Evolutionary conservation across 2,797 vertebrate genomes (phyloP).

Genomic region (Phalloptychus januarius): DNA sequence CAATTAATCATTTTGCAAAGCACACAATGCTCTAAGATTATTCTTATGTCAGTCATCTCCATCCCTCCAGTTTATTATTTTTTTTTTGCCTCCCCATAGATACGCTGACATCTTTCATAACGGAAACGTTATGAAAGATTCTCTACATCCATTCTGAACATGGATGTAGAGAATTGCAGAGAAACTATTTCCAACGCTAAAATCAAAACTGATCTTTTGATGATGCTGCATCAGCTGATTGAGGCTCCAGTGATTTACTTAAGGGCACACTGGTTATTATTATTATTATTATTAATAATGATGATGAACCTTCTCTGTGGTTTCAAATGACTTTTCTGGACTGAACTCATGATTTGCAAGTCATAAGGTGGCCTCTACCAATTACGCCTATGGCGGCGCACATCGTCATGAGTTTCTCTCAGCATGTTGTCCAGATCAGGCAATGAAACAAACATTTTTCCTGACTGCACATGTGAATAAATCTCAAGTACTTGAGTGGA

Average conservation of each 20-base stretch:
- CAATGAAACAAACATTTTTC: background rate
- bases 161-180: background rate
- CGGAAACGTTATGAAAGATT: background rate
- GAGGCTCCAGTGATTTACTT: conserved; percentile 5
- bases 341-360: conserved; percentile 10
- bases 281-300: too few species aligned
- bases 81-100: background rate
- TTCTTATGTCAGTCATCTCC: background rate
- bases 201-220: background rate
- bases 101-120: background rate
- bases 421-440: background rate
- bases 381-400: conserved; percentile 12
- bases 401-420: conserved; percentile 18
- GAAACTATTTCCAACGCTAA: background rate
- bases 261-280: background rate
- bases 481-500: background rate
- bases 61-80: background rate
- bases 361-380: conserved; percentile 23
- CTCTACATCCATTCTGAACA: background rate
- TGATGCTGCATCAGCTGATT: background rate
- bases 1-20: background rate
- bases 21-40: background rate
- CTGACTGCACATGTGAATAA: background rate
- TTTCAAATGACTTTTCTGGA: background rate
- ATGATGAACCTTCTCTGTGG: background rate